Evolutionary conservation across 2,888 invertebrate species (phyloP).

Genomic region (Drosophila birchii): DNA sequence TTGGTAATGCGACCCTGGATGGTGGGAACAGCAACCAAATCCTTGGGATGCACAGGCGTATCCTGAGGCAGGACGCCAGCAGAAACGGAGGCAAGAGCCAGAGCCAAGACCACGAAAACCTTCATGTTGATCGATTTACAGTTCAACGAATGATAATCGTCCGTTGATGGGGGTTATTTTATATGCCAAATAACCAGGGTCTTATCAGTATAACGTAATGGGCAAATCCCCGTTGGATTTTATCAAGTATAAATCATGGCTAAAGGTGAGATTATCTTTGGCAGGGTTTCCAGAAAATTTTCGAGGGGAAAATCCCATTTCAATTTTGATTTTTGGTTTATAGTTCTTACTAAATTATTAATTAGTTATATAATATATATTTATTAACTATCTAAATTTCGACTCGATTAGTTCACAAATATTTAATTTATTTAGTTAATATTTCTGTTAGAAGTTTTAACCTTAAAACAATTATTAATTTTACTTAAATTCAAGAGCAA

Average conservation of each 20-base stretch:
- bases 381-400: too few relatives aligned
- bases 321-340: background rate
- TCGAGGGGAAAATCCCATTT: background rate
- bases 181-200: background rate
- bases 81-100: conserved; percentile 3
- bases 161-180: background rate
- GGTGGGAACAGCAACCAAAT: background rate
- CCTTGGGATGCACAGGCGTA: background rate
- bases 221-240: background rate
- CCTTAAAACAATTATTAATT: background rate
- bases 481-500: background rate
- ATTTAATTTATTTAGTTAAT: too few relatives aligned
- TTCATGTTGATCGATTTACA: conserved; percentile 6
- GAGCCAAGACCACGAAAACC: conserved; percentile 1
- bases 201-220: background rate
- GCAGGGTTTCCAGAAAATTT: background rate
- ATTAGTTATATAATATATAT: background rate
- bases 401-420: too few relatives aligned
- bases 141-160: background rate
- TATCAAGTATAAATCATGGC: background rate
- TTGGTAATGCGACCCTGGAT: conserved; percentile 64
- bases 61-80: background rate
- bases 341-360: background rate
- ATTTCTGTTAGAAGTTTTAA: too few relatives aligned
- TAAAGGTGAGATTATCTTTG: conserved; percentile 1